Base-by-base conservation (phyloP, 2,113 vertebrate genomes). In the Leiothrix lutea region DNA sequence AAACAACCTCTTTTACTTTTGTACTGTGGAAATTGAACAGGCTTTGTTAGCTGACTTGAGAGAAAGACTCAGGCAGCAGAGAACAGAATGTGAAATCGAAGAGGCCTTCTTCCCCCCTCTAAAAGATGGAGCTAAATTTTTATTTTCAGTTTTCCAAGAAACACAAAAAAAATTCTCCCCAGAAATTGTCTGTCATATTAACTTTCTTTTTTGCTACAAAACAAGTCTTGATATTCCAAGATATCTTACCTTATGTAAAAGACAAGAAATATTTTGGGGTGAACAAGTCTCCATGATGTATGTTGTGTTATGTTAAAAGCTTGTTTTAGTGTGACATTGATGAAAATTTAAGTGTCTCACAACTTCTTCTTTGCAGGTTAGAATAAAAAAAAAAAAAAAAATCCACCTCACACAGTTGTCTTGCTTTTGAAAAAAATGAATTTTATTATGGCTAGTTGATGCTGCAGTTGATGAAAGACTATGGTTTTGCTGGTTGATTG, bases 341-440 rank as follows among this genome's bases (percentile, higher is more conserved):
- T 90, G 53, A 92, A 95, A 96, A 95, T 96, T 95, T 97, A 97
- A 96, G 81, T 80, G 60, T 91, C 94, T 98, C 86, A 91, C 93
- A 96, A 97, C 95, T 97, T 98, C 97, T 98, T 98, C 95, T 97
- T 97, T 90, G 24, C 97, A 98, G 98, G 97, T 97, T 98, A 98
- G 92, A 97, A 82, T 71, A 95, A 96, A 95, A 96, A 80, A 51
- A 47, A 95, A 96, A 95, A 96, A 80, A 51, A 47, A 67, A 48
- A 7, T 78, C 45, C 36, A 86, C 42, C 28, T 83, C 67, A 88
- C 75, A 62, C 54, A 80, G 9, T 93, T 88, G 80, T 96, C 72
- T 94, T 96, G 94, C 44, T 94, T 93, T 86, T 90, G 83, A 92
- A 94, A 92, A 73, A 79, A 71, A 80, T 77, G 17, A 67, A 26